These are phyloP conservation scores for Dicrurus megarhynchus DNA, from an alignment of 2,113 vertebrate species.

Conservation along the genomic window DNA sequence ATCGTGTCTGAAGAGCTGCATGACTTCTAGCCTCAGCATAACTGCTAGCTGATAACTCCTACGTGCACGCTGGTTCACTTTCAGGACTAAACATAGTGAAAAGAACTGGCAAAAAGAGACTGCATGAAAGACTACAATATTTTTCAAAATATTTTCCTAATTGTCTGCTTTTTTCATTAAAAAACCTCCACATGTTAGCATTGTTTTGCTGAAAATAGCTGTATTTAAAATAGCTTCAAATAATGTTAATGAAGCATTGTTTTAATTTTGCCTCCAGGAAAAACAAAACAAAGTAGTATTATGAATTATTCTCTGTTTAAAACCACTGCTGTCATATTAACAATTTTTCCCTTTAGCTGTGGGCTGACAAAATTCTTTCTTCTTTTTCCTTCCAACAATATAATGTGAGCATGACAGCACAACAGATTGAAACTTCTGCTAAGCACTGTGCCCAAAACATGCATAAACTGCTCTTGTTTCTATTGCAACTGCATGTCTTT, in stretches of 20 bases:
- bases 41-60: neutral
- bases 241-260: constrained; percentile 40
- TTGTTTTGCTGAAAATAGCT: constrained; percentile 13
- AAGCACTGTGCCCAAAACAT: neutral
- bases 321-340: neutral
- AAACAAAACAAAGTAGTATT: neutral
- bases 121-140: neutral
- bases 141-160: neutral
- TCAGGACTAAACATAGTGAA: neutral
- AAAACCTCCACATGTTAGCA: neutral
- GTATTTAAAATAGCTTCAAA: constrained; percentile 51
- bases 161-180: neutral
- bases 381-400: neutral
- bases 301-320: constrained; percentile 3
- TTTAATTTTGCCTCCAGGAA: constrained; percentile 23
- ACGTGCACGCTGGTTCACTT: neutral
- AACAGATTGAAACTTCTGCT: constrained; percentile 1
- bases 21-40: neutral
- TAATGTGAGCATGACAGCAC: neutral
- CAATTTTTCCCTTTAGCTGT: constrained; percentile 4
- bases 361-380: neutral
- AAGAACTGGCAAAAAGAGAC: neutral
- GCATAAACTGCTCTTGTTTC: neutral
- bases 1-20: neutral
- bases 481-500: neutral